phyloP scores from a whole-genome alignment of 2,888 invertebrate species.

The Amphimallon solstitiale region DNA sequence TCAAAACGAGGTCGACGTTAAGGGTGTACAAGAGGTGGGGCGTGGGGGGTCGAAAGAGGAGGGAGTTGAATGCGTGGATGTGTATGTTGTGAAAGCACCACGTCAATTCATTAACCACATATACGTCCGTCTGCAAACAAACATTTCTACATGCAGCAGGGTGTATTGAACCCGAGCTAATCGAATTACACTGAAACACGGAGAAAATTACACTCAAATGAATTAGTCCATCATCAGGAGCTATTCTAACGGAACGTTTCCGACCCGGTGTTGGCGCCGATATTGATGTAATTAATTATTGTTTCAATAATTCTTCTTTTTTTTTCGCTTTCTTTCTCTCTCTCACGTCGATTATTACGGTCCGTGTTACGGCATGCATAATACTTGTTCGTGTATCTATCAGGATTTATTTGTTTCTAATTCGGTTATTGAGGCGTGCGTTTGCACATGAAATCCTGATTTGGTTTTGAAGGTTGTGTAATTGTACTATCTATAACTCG shows the following conservation, averaged over 20 bases:
- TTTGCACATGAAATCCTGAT: no score
- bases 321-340: not conserved
- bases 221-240: constrained; percentile 35
- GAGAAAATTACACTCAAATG: constrained; percentile 40
- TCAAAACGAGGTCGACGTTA: constrained; percentile 43
- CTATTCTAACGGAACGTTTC: constrained; percentile 25
- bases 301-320: not conserved
- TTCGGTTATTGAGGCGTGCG: no score
- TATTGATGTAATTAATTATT: constrained; percentile 28
- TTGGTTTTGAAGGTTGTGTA: no score
- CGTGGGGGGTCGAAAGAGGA: no score
- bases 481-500: no score
- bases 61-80: not conserved
- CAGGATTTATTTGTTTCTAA: not conserved
- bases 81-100: constrained; percentile 8
- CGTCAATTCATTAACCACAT: constrained; percentile 42
- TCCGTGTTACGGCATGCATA: not conserved
- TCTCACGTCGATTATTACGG: no score
- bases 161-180: constrained; percentile 41
- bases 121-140: constrained; percentile 39
- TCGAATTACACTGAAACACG: constrained; percentile 37
- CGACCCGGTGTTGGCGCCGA: not conserved
- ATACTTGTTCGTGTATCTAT: not conserved
- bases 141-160: constrained; percentile 39
- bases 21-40: not conserved